These are phyloP conservation scores for Coccyzus lansbergi DNA, from an alignment of 2,797 vertebrate species.

Conservation along the genomic window DNA sequence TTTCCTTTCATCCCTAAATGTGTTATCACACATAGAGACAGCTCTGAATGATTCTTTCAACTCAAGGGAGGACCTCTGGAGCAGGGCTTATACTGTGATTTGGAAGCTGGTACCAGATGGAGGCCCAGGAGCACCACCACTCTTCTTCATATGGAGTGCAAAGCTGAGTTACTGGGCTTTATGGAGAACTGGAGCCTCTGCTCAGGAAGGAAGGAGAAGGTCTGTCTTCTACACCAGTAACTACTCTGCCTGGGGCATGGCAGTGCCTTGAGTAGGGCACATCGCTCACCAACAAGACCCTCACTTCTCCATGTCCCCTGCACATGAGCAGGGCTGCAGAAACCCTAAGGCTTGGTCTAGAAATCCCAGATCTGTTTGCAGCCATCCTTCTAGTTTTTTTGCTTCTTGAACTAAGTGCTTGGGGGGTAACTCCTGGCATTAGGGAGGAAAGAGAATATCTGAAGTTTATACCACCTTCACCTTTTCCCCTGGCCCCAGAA, in stretches of 20 bases:
- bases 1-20: not conserved
- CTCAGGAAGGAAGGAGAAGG: not conserved
- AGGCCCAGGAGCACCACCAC: not conserved
- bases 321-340: not conserved
- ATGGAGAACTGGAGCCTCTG: not conserved
- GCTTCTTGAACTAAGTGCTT: not conserved
- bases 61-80: not conserved
- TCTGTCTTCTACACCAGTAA: not conserved
- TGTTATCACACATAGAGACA: not conserved
- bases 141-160: not conserved
- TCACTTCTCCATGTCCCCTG: fast-evolving
- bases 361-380: not conserved
- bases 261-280: not conserved
- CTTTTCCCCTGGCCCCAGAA: not conserved
- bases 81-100: not conserved
- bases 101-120: not conserved
- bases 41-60: not conserved
- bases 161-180: not conserved
- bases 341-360: not conserved
- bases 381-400: not conserved
- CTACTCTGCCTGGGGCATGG: not conserved
- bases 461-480: not conserved
- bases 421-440: not conserved
- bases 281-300: not conserved
- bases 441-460: not conserved